phyloP scores from a whole-genome alignment of 2,888 invertebrate genomes.

The Atethmia centrago region DNA sequence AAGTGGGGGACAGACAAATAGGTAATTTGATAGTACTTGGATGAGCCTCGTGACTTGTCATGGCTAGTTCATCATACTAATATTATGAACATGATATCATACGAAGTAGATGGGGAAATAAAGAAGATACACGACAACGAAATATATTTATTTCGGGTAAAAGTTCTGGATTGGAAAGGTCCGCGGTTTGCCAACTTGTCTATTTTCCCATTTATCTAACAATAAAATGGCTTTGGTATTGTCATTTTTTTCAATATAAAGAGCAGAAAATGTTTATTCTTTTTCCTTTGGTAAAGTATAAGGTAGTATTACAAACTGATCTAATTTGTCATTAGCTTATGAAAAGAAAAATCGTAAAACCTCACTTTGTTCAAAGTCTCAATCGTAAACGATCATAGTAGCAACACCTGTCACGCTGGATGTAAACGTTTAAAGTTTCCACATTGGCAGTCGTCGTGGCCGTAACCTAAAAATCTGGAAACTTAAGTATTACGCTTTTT shows the following conservation, averaged over 20 bases:
- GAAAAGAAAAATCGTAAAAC: conserved; percentile 70
- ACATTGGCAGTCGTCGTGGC: conserved; percentile 69
- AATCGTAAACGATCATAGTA: conserved; percentile 76
- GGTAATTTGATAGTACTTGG: conserved; percentile 50
- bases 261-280: conserved; percentile 19
- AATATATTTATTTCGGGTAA: conserved; percentile 42
- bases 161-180: conserved; percentile 53
- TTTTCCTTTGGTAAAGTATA: conserved; percentile 20
- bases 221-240: conserved; percentile 47
- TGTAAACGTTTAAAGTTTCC: conserved; percentile 70
- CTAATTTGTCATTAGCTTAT: conserved; percentile 57
- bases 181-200: conserved; percentile 51
- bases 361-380: conserved; percentile 66
- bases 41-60: conserved; percentile 33
- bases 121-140: conserved; percentile 40
- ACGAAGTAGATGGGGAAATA: conserved; percentile 15
- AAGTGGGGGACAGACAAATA: conserved; percentile 44
- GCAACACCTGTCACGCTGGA: conserved; percentile 73
- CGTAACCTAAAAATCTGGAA: conserved; percentile 69
- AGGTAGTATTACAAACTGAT: conserved; percentile 36
- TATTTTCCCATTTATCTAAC: conserved; percentile 50
- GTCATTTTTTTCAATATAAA: conserved; percentile 48
- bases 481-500: conserved; percentile 70
- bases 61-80: conserved; percentile 44
- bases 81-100: conserved; percentile 39